Percentiles rank a stretch among this genome's conserved stretches.
These are phyloP conservation scores for Cenopis cana DNA, from an alignment of 2,888 invertebrate species.

Conservation along the genomic window DNA sequence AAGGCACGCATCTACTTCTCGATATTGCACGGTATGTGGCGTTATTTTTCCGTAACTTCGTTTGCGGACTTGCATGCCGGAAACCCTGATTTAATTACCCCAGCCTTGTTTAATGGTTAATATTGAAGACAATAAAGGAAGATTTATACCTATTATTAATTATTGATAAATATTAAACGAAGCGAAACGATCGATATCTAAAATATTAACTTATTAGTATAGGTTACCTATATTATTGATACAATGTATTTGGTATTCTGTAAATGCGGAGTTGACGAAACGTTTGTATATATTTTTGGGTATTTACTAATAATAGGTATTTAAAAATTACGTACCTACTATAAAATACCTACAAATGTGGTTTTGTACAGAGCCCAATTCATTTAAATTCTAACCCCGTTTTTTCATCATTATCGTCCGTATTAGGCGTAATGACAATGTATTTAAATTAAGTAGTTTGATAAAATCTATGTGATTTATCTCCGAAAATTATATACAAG, in stretches of 20 bases:
- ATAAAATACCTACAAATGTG: neutral
- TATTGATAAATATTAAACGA: slow-evolving; percentile 78
- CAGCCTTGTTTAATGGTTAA: slow-evolving; percentile 77
- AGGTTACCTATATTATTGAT: slow-evolving; percentile 65
- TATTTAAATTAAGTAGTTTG: neutral
- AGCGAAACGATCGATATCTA: slow-evolving; percentile 76
- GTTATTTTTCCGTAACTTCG: slow-evolving; percentile 49
- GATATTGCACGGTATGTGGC: neutral
- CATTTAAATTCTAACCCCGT: neutral
- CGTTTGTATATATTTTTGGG: slow-evolving; percentile 33
- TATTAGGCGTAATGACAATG: neutral
- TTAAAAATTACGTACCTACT: neutral
- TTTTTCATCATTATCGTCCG: neutral
- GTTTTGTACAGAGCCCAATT: neutral
- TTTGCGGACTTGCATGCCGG: neutral
- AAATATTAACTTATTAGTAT: slow-evolving; percentile 78
- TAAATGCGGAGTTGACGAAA: slow-evolving; percentile 16
- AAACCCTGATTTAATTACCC: slow-evolving; percentile 50
- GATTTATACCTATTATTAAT: slow-evolving; percentile 82
- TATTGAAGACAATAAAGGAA: slow-evolving; percentile 84
- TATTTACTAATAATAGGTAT: neutral
- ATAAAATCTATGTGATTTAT: slow-evolving; percentile 4
- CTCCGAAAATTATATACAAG: slow-evolving; percentile 12
- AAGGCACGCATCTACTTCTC: neutral
- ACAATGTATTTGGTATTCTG: slow-evolving; percentile 47